Percentiles rank a stretch among this genome's conserved stretches.
These are phyloP conservation scores for Pyralis farinalis DNA, from an alignment of 2,888 invertebrate species.

Conservation along the genomic window DNA sequence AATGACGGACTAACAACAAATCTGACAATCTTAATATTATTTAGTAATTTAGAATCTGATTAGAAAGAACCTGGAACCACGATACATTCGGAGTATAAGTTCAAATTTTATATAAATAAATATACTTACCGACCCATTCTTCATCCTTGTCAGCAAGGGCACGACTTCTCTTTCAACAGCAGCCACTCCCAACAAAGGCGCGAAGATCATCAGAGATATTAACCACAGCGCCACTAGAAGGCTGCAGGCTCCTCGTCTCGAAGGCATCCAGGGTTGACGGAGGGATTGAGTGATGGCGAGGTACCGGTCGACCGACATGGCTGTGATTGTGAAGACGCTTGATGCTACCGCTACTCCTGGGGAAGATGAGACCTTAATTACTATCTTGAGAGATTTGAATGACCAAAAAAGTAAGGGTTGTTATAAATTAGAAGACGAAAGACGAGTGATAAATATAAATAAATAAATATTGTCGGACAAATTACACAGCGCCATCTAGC, in stretches of 20 bases:
- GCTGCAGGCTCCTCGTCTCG: constrained; percentile 83
- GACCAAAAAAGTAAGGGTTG: too few relatives aligned
- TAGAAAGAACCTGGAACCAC: too few relatives aligned
- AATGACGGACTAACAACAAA: too few relatives aligned
- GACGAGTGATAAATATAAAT: too few relatives aligned
- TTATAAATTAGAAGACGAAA: too few relatives aligned
- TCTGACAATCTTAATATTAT: too few relatives aligned
- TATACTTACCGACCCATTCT: constrained; percentile 57
- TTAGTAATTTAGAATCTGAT: too few relatives aligned
- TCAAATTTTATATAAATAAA: too few relatives aligned
- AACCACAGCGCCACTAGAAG: constrained; percentile 85
- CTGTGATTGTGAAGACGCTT: constrained; percentile 89
- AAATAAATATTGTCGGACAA: too few relatives aligned
- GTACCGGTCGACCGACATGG: constrained; percentile 89
- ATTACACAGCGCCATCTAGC: too few relatives aligned
- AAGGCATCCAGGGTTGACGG: constrained; percentile 86
- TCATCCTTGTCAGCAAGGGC: constrained; percentile 49
- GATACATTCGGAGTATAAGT: too few relatives aligned
- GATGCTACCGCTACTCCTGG: constrained; percentile 89
- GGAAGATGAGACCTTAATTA: constrained; percentile 21
- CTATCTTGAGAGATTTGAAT: too few relatives aligned
- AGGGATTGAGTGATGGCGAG: constrained; percentile 88
- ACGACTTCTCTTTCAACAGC: constrained; percentile 62
- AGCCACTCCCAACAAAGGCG: constrained; percentile 82
- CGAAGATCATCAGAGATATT: constrained; percentile 83